A percentile compares a stretch with the other conserved stretches of the same genome.
phyloP scores from a whole-genome alignment of 2,113 vertebrate genomes.

The Sterna hirundo region DNA sequence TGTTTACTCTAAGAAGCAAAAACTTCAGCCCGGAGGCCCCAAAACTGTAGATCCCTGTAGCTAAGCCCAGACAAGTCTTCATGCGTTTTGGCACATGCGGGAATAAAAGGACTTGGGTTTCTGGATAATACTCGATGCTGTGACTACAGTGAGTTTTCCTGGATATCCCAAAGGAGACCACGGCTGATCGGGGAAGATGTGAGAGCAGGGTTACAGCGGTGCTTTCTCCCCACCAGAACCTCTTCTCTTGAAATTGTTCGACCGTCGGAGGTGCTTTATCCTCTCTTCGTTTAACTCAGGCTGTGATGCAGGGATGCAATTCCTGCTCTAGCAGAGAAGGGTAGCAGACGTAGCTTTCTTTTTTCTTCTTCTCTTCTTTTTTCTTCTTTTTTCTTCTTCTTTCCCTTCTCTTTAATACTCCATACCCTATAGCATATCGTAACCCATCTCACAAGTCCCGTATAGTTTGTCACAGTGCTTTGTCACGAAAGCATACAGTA shows the following conservation, averaged over 20 bases:
- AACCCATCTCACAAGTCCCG: background rate
- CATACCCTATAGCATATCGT: background rate
- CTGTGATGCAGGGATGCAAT: background rate
- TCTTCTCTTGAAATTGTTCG: background rate
- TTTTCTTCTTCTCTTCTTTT: background rate
- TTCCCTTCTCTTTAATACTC: background rate
- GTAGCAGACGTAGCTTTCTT: background rate
- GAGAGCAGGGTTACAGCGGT: background rate
- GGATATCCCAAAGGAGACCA: background rate
- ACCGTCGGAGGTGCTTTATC: background rate
- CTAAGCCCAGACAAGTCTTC: constrained; percentile 38
- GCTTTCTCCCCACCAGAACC: background rate
- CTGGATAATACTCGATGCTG: background rate
- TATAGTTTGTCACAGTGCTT: background rate
- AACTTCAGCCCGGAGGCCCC: constrained; percentile 44
- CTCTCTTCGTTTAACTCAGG: background rate
- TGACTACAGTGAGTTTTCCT: constrained; percentile 3
- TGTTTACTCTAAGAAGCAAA: constrained; percentile 40
- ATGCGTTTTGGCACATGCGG: constrained; percentile 15
- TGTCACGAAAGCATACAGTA: background rate
- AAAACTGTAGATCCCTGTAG: constrained; percentile 49
- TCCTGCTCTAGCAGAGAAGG: background rate
- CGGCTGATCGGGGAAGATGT: background rate
- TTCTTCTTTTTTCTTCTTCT: background rate
- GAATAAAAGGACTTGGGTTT: background rate